Base-by-base conservation (phyloP, 2,797 vertebrate genomes). In the Eutrigla gurnardus region DNA sequence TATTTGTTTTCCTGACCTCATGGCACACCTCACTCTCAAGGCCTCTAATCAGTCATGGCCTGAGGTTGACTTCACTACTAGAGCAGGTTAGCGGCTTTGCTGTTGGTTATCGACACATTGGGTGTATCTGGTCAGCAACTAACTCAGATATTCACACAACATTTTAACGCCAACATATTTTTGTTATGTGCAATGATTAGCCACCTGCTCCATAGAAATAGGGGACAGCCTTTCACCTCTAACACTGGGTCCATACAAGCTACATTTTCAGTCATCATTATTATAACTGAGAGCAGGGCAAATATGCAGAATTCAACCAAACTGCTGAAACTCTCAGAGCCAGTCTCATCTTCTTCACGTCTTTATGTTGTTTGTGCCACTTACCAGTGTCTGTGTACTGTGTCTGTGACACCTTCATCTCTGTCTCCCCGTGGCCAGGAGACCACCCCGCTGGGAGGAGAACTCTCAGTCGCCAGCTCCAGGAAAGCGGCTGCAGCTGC, bases 1-100 rank as follows among this genome's bases (percentile, higher is more conserved):
- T 94, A 95, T 95, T 95, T 95, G 92, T 92, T 95, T 94, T 93
- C 77, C 83, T 92, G 94, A 93, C 93, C 91, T 92, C 82, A 59
- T 89, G 84, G 82, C 84, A 89, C 86, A 88, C 70, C 76, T 90
- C 68, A 80, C 80, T 90, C 80, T 77, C 71, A 68, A 75, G 74
- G 52, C 69, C 65, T 82, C 83, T 84, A 77, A 88, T 88, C 83
- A 86, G 82, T 65, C 71, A 58, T 73, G 75, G 82, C 85, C 86
- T 70, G 67, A 71, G 81, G 81, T 86, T 73, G 75, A 66, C 49
- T 77, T 73, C 50, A 55, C 78, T 36, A 45, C 70, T 65, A 58
- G 36, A 66, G 70, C 65, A 65, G 62, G 65, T 82, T 84, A 81
- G 70, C 46, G 69, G 59, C 71, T 77, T 60, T 68, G 17, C 57